These are phyloP conservation scores for Drosophila pseudoobscura DNA, from an alignment of 1,140 invertebrate genomes.

Conservation along the genomic window DNA sequence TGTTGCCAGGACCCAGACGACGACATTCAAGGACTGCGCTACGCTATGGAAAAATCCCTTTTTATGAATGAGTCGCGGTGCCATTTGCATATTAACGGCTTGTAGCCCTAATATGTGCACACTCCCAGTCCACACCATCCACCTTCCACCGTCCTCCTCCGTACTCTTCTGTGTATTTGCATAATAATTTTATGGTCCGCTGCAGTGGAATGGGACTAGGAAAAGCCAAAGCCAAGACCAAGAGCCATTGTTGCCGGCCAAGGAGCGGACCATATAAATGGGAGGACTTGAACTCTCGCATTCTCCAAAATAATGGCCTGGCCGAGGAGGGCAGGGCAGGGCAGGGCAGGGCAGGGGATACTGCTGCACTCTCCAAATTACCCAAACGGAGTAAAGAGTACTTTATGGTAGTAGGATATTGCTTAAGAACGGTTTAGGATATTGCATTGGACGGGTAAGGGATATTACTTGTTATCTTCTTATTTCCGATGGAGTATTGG, in stretches of 20 bases:
- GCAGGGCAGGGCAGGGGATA: no score
- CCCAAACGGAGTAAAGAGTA: no score
- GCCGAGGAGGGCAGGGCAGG: no score
- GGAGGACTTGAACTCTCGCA: constrained; percentile 10
- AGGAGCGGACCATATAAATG: constrained; percentile 59
- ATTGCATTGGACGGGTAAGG: no score
- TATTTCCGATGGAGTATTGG: no score
- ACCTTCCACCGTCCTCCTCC: neutral
- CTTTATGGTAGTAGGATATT: no score
- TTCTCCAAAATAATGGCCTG: no score
- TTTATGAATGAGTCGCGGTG: constrained; percentile 52
- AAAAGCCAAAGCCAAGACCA: constrained; percentile 39
- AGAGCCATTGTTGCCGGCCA: constrained; percentile 57
- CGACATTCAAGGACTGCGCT: constrained; percentile 32
- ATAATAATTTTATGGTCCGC: constrained; percentile 77
- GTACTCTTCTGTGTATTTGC: constrained; percentile 53
- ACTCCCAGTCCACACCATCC: constrained; percentile 27
- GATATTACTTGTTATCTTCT: no score
- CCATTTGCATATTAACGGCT: constrained; percentile 77
- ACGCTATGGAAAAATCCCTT: constrained; percentile 38
- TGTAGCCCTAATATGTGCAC: constrained; percentile 72
- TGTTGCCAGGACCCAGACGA: constrained; percentile 43
- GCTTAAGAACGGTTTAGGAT: no score
- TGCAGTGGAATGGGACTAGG: constrained; percentile 68
- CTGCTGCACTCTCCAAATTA: no score